Conservation (phyloP, 2,797 vertebrate genomes). For the Gymnocypris eckloni region DNA sequence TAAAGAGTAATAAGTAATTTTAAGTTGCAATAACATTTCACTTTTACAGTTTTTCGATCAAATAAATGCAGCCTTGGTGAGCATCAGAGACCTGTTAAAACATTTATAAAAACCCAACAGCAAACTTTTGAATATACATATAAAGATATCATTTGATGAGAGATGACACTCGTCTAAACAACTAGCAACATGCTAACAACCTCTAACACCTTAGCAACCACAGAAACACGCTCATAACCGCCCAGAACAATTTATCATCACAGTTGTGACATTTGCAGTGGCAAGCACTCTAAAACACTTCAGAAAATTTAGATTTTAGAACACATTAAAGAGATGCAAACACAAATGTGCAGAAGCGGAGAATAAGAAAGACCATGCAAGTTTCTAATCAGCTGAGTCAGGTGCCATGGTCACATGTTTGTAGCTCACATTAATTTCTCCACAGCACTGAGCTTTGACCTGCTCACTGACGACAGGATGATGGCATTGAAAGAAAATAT, state of each 20-base stretch:
- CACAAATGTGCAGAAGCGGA: background rate
- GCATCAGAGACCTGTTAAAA: background rate
- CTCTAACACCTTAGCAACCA: background rate
- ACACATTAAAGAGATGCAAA: background rate
- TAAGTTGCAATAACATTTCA: background rate
- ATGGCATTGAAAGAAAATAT: slow-evolving; percentile 55
- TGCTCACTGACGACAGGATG: slow-evolving; percentile 64
- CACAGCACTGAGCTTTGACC: slow-evolving; percentile 70
- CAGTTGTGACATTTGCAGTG: background rate
- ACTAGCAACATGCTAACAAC: background rate
- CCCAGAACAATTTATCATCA: background rate
- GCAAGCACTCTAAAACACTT: background rate
- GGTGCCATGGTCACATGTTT: slow-evolving; percentile 74
- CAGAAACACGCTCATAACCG: background rate
- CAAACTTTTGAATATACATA: background rate
- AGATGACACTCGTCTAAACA: background rate
- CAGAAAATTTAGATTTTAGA: background rate
- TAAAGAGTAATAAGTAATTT: background rate
- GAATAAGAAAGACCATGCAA: background rate
- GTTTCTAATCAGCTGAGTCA: slow-evolving; percentile 62
- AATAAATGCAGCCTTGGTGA: background rate
- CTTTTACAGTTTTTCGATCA: background rate
- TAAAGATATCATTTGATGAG: background rate
- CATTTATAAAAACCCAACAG: no score
- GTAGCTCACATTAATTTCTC: slow-evolving; percentile 51